These are phyloP conservation scores for Menidia menidia DNA, from an alignment of 2,797 vertebrate genomes.

Conservation along the genomic window DNA sequence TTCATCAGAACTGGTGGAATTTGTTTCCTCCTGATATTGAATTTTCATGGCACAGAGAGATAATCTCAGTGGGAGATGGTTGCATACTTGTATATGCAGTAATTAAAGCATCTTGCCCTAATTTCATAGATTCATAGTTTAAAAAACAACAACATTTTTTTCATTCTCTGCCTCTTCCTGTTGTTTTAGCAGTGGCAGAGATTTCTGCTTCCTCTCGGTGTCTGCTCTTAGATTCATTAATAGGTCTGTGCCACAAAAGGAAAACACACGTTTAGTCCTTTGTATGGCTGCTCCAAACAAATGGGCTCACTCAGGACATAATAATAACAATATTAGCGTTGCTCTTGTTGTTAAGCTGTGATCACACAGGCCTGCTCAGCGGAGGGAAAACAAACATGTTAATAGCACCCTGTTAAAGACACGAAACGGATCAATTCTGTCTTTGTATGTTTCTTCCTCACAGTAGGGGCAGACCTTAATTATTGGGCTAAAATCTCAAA, in stretches of 20 bases:
- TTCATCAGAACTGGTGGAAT: slow-evolving; percentile 44
- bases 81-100: slow-evolving; percentile 36
- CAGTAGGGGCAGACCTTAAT: slow-evolving; percentile 52
- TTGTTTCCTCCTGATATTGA: slow-evolving; percentile 24
- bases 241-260: slow-evolving; percentile 29
- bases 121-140: slow-evolving; percentile 25
- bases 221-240: slow-evolving; percentile 46
- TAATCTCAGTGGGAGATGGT: slow-evolving; percentile 35
- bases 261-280: slow-evolving; percentile 27
- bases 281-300: slow-evolving; percentile 40
- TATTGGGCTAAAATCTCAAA: slow-evolving; percentile 37
- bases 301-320: slow-evolving; percentile 32
- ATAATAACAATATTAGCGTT: slow-evolving; percentile 63
- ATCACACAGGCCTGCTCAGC: slow-evolving; percentile 53
- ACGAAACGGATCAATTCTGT: slow-evolving; percentile 41
- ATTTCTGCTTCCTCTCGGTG: slow-evolving; percentile 59
- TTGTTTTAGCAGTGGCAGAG: slow-evolving; percentile 53
- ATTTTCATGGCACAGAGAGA: slow-evolving; percentile 40
- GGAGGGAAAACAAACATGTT: slow-evolving; percentile 45
- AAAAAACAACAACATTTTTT: too few relatives aligned
- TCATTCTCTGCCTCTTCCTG: slow-evolving; percentile 40
- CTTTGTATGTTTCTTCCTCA: slow-evolving; percentile 33
- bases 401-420: slow-evolving; percentile 38
- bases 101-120: slow-evolving; percentile 56
- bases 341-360: slow-evolving; percentile 58